Evolutionary conservation across 2,888 invertebrate species (phyloP).

Genomic region (Drosophila pegasa): DNA sequence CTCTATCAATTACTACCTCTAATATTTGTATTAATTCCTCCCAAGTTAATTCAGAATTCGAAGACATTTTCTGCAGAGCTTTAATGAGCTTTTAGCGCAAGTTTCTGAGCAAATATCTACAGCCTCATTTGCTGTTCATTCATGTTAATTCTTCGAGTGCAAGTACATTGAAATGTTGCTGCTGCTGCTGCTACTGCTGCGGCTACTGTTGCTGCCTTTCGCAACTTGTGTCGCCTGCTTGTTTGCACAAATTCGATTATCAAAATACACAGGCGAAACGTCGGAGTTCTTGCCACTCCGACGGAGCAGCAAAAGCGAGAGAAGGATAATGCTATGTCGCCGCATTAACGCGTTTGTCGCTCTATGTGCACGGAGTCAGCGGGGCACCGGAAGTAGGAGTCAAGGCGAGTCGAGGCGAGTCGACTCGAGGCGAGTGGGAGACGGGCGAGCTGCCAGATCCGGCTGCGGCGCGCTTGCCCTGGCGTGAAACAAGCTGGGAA

Average conservation of each 20-base stretch:
- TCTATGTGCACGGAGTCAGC: background rate
- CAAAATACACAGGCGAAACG: constrained; percentile 56
- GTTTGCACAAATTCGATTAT: constrained; percentile 81
- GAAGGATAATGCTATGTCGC: constrained; percentile 69
- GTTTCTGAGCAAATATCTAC: background rate
- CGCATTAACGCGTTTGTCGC: constrained; percentile 58
- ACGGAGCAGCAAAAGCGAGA: constrained; percentile 9
- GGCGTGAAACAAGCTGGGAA: constrained; percentile 63
- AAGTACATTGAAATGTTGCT: constrained; percentile 14
- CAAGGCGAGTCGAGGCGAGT: constrained; percentile 12
- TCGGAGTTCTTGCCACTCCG: constrained; percentile 22
- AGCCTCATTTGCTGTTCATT: background rate
- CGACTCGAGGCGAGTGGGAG: constrained; percentile 11
- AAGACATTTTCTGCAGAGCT: background rate
- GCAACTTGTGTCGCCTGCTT: constrained; percentile 62
- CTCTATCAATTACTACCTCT: too few species aligned
- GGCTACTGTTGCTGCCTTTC: background rate
- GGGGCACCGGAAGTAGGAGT: constrained; percentile 20
- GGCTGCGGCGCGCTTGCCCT: constrained; percentile 24
- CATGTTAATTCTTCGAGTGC: constrained; percentile 45
- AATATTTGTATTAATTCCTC: background rate
- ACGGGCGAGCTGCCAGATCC: constrained; percentile 12
- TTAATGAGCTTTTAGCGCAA: constrained; percentile 1
- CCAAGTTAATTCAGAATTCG: background rate
- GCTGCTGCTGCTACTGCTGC: constrained; percentile 17